Base-by-base conservation (phyloP, 2,888 invertebrate species). In the Sabellastarte sp. region DNA sequence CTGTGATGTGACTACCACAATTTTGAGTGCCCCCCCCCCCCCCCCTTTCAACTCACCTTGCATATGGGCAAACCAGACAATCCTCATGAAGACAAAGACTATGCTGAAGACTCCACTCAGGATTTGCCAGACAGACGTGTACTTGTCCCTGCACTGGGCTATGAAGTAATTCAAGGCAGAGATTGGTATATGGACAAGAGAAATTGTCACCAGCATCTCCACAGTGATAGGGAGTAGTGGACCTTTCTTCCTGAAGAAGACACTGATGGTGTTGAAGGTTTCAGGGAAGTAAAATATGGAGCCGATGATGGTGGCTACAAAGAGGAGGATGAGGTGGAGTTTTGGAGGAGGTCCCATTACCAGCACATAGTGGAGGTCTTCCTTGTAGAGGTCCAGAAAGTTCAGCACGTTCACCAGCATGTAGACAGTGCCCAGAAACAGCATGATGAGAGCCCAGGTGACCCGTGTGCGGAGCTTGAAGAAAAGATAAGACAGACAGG, bases 21-120 rank as follows among this genome's bases (percentile, higher is more conserved):
- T n/a, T n/a, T n/a, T n/a, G n/a, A n/a, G n/a, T n/a, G n/a, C n/a
- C n/a, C 5, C 24, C 26, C 26, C 24, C 26, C 5, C 15, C 15
- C 50, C 24, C 50, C 61, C 61, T 4, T n/a, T n/a, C n/a, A n/a
- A n/a, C n/a, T n/a, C n/a, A n/a, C 66, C 66, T 52, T 64, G 62
- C 55, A 66, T 61, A 32, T 66, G 66, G 5, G 66, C 66, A 32
- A 62, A 63, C 66, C 66, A 66, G 30, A 66, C 33, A 4, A 66
- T 32, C 2, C 66, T 57, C 3, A 63, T 52, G 51, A 66, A 66
- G 26, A 66, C 59, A 32, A 50, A 66, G 24, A 61, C 51, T 28
- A 66, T 64, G 32, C 29, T 32, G 3, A 55, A 60, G 3, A 55
- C 52, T 4, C 61, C 64, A 10, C 53, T 53, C 15, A 66, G 30